These are phyloP conservation scores for Metacarcinus magister DNA, from an alignment of 2,888 invertebrate species.

Conservation along the genomic window DNA sequence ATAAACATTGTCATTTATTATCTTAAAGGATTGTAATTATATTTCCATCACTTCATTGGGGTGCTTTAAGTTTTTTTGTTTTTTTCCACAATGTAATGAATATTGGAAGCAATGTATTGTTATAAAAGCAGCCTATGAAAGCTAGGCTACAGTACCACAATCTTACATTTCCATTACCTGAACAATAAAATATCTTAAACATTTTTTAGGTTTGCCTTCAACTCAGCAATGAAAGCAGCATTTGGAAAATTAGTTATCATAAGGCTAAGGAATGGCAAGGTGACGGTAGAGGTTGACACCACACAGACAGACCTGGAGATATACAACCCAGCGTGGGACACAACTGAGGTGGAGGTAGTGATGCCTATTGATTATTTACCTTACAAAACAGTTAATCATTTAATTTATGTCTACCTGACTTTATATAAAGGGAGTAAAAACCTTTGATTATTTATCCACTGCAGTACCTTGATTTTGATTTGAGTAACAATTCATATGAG, in stretches of 20 bases:
- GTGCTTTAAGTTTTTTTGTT: not conserved
- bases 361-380: not conserved
- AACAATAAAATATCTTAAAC: not conserved
- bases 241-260: conserved; percentile 75
- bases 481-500: too few relatives aligned
- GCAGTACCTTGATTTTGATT: not conserved
- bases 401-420: not conserved
- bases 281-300: conserved; percentile 74
- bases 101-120: not conserved
- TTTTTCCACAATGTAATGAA: not conserved
- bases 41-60: not conserved
- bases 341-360: conserved; percentile 34
- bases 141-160: not conserved
- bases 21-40: not conserved
- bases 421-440: too few relatives aligned
- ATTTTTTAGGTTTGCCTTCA: conserved; percentile 68
- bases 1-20: not conserved
- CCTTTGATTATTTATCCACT: not conserved
- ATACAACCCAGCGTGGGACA: conserved; percentile 56
- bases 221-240: conserved; percentile 74
- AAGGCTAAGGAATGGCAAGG: conserved; percentile 68
- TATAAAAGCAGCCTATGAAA: not conserved
- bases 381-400: not conserved
- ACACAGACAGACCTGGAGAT: conserved; percentile 57
- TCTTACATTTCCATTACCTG: not conserved